A percentile compares a stretch with the other conserved stretches of the same genome.
Conservation (phyloP, 2,113 vertebrate species). For the Mungos mungo region DNA sequence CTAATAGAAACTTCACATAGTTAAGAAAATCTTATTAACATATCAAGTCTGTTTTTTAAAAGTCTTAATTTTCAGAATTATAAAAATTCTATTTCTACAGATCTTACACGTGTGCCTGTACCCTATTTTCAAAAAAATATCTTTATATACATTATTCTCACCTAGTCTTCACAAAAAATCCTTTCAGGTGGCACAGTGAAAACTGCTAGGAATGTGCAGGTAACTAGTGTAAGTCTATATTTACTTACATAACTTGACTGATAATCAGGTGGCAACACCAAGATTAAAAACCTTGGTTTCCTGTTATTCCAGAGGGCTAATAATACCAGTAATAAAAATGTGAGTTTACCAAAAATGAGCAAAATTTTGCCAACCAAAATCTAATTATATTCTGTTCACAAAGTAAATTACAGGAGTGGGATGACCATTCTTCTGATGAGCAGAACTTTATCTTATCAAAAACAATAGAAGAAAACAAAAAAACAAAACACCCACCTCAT, state of each 20-base stretch:
- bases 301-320: neutral
- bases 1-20: neutral
- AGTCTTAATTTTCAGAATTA: slow-evolving; percentile 6
- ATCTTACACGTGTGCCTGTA: neutral
- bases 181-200: neutral
- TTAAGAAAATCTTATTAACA: neutral
- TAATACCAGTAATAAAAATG: slow-evolving; percentile 9
- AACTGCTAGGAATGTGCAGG: neutral
- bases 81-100: neutral
- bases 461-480: neutral
- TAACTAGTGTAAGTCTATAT: neutral
- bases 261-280: neutral
- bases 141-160: neutral
- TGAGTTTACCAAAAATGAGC: neutral
- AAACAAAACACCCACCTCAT: neutral
- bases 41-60: neutral
- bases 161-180: neutral
- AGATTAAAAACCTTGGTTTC: slow-evolving; percentile 25
- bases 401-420: neutral
- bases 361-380: slow-evolving; percentile 6
- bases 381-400: slow-evolving; percentile 9
- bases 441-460: neutral
- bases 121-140: neutral
- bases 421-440: neutral
- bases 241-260: neutral